A percentile compares a stretch with the other conserved stretches of the same genome.
phyloP scores from a whole-genome alignment of 2,888 invertebrate genomes.

The Byasa hedistus region DNA sequence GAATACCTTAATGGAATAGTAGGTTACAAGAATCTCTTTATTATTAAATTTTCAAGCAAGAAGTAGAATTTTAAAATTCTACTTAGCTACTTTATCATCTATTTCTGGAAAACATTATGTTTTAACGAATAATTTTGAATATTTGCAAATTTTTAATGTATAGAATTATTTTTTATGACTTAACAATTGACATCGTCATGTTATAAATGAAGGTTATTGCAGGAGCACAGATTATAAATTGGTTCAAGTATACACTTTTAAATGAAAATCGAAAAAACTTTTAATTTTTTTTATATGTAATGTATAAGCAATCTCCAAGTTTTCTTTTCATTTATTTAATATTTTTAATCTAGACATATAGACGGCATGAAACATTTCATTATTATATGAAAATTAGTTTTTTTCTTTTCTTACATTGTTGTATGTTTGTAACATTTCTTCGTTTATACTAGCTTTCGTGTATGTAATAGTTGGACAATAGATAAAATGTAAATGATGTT shows the following conservation, averaged over 20 bases:
- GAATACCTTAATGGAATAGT: background rate
- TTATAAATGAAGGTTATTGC: background rate
- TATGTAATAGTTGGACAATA: background rate
- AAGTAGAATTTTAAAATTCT: slow-evolving; percentile 6
- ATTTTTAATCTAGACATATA: no score
- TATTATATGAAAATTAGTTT: no score
- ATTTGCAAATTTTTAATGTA: background rate
- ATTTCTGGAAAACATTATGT: slow-evolving; percentile 1
- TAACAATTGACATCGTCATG: slow-evolving; percentile 4
- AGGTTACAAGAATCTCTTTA: background rate
- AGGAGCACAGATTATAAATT: background rate
- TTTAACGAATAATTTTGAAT: slow-evolving; percentile 1
- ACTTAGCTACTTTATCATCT: background rate
- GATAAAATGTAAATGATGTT: background rate
- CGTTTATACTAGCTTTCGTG: background rate
- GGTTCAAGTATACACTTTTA: slow-evolving; percentile 30
- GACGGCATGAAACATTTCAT: no score
- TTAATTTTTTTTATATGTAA: background rate
- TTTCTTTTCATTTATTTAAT: no score
- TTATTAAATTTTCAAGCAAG: background rate
- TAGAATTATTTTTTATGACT: slow-evolving; percentile 5
- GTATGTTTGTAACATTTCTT: background rate
- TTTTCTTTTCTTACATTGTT: no score
- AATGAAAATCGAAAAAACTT: background rate
- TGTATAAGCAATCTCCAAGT: no score